Evolutionary conservation across 92 coral and sea anemone species (phyloP).

Genomic region (Porites cylindrica): DNA sequence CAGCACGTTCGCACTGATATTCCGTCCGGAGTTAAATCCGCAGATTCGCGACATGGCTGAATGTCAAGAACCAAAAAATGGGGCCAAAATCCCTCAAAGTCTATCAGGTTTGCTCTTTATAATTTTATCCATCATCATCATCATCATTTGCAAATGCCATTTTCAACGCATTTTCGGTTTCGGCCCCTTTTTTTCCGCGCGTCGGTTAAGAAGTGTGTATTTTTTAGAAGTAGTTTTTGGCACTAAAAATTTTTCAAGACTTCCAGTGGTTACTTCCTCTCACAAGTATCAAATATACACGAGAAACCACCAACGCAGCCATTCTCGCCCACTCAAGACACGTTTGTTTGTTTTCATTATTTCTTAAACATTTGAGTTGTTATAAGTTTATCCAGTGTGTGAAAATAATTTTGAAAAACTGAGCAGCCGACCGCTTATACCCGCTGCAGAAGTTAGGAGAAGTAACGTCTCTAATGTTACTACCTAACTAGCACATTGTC

Average conservation of each 20-base stretch:
- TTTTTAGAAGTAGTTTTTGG: background rate
- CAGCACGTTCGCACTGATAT: background rate
- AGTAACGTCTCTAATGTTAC: background rate
- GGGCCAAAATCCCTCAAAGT: background rate
- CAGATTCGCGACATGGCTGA: conserved; percentile 6
- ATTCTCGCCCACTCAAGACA: background rate
- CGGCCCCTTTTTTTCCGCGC: background rate
- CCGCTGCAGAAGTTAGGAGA: background rate
- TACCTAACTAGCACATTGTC: too few species aligned
- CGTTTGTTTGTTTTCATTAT: background rate
- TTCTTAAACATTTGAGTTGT: background rate
- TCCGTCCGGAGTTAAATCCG: background rate
- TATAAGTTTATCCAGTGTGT: background rate
- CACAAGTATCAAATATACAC: background rate
- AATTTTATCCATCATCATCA: background rate
- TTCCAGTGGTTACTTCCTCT: background rate
- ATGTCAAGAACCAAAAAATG: background rate
- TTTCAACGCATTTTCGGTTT: background rate
- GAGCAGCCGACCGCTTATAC: background rate
- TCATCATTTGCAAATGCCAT: background rate
- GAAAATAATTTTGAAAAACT: background rate
- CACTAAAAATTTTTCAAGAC: background rate
- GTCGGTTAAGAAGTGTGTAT: background rate
- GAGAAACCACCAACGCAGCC: conserved; percentile 11
- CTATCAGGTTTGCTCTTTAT: conserved; percentile 21